These are phyloP conservation scores for Pavo muticus DNA, from an alignment of 2,113 vertebrate genomes.

Conservation along the genomic window DNA sequence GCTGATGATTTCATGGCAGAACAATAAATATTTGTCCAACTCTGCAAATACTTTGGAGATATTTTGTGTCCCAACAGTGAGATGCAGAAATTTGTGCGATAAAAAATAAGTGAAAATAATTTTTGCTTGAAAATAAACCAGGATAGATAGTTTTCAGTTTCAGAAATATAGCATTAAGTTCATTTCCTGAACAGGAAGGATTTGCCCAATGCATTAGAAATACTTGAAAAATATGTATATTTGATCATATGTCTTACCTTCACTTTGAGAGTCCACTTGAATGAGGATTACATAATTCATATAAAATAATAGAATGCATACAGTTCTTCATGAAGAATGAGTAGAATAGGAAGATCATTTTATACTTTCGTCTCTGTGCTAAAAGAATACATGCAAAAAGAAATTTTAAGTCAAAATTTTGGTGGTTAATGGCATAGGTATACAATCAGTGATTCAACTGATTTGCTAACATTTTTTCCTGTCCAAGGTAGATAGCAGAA, in stretches of 20 bases:
- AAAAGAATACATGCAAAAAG: neutral
- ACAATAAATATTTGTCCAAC: conserved; percentile 52
- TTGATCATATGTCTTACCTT: conserved; percentile 16
- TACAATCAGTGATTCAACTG: neutral
- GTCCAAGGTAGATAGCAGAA: neutral
- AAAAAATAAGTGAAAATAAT: neutral
- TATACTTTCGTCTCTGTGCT: neutral
- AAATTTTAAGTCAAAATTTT: neutral
- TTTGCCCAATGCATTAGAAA: conserved; percentile 26
- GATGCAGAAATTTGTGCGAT: conserved; percentile 45
- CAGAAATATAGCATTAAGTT: conserved; percentile 35
- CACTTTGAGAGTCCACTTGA: neutral
- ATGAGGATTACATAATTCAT: conserved; percentile 23
- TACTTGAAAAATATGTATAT: neutral
- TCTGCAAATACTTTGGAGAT: conserved; percentile 37
- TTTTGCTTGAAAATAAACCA: conserved; percentile 55
- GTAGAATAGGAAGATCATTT: neutral
- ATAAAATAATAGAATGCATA: neutral
- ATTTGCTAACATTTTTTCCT: neutral
- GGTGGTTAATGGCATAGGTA: neutral
- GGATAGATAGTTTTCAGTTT: conserved; percentile 56
- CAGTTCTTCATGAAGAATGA: neutral
- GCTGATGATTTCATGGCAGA: conserved; percentile 57
- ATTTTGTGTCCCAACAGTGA: conserved; percentile 55
- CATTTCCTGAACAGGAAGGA: conserved; percentile 6